Evolutionary conservation across 1,140 invertebrate species (phyloP), one percentile per base, ranked within the genome.

Genomic region (Melanaphis sacchari): DNA sequence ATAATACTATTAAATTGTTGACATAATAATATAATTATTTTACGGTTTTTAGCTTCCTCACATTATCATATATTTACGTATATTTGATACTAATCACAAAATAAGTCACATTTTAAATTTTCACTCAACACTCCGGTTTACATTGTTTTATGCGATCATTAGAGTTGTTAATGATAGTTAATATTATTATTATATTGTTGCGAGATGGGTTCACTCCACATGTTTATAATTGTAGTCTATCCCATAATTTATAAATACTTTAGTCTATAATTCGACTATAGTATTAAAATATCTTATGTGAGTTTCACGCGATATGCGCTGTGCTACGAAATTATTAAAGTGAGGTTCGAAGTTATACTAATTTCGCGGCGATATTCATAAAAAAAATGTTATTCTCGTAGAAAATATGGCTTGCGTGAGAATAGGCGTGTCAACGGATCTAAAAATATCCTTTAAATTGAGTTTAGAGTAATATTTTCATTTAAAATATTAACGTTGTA

Each of bases 341-440:
- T 6, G 2, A n/a, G 31, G 59, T n/a, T n/a, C 31, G 5, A 76
- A 76, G 31, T 76, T 21, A 31, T 66, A 31, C 11, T 76, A n/a
- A n/a, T 76, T 76, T 66, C 59, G 11, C 59, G 31, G 31, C 4
- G n/a, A 76, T n/a, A 0, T 76, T 76, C 31, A n/a, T n/a, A 76
- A 76, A 66, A 59, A 54, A 59, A n/a, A 76, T 18, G 18, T n/a
- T 76, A 76, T 76, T 76, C 31, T 76, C 0, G 59, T 76, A 76
- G 59, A 76, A 76, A 76, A 76, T n/a, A 76, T 76, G 59, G 59
- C n/a, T 76, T 76, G 59, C 59, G 59, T 76, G 59, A 76, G n/a
- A 76, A 76, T n/a, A 76, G 59, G n/a, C n/a, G 59, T 76, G 59
- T 76, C 59, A 1, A 24, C 5, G 9, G 9, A 40, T 40, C 24